Evolutionary conservation across 2,888 invertebrate genomes (phyloP), one percentile per base, ranked within the genome.

Genomic region (Microplitis manilae): DNA sequence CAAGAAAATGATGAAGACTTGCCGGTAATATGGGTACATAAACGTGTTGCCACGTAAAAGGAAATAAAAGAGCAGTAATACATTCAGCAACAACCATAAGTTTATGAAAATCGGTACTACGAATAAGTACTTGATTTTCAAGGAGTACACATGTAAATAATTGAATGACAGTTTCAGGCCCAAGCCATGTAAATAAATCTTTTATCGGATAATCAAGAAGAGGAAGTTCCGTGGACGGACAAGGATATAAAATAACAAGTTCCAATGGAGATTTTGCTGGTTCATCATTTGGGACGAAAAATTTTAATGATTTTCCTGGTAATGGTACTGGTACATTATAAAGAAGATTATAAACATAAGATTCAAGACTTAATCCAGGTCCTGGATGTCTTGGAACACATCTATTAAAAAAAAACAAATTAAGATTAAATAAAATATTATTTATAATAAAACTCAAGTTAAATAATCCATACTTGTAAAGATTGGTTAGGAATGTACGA

Each of bases 1-100:
- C 99, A 68, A 99, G 93, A 91, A 99, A 99, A 89, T 98, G 98
- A 90, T 97, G 95, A 79, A 98, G 91, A 17, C 97, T 95, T 71
- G 98, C 96, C 1, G 99, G 99, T 85, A 99, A 92, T 87, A 99
- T 98, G 40, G 99, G 99, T 79, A 99, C 99, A 90, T 99, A 99
- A 2, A 99, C 98, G 90, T 99, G 98, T 73, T 98, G 98, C 99
- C 99, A 99, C 39, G 94, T 92, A 89, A 99, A 99, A 1, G 99
- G 99, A 86, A 98, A 96, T 61, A 98, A 91, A 38, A 99, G 91
- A 0, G 96, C 93, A 2, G 95, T 96, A 83, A 98, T 93, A 85
- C 97, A 96, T 91, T 99, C 99, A 5, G 98, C 96, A 15, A 99
- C 97, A 81, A 98, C 92, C 98, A 99, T 99, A 84, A 99, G 91